Base-by-base conservation (phyloP, 2,113 vertebrate genomes). In the Elephantulus edwardii region DNA sequence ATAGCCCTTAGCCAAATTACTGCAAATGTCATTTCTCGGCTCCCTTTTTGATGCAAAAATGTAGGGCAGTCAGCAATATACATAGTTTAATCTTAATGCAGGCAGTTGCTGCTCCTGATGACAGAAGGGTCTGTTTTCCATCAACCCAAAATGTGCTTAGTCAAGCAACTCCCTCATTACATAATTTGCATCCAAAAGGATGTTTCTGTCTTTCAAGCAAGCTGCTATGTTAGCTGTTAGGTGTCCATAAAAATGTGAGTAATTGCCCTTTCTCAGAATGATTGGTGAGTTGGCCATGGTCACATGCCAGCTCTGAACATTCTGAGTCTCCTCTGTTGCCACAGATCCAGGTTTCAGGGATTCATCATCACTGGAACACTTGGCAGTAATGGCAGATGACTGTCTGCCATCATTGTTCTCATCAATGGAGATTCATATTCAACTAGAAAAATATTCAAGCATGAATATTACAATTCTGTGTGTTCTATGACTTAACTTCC, bases 1-100 rank as follows among this genome's bases (percentile, higher is more conserved):
- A 48, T 94, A 96, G 95, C 91, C 86, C 64, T 89, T 92, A 96
- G 93, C 80, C 84, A 96, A 96, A 97, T 96, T 95, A 86, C 33
- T 79, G 56, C 40, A 89, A 81, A 91, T 95, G 80, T 66, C 88
- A 91, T 93, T 71, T 93, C 24, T 93, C 77, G 86, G 77, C 40
- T 76, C 38, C 81, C 40, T 88, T 96, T 97, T 89, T 83, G 92
- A 35, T 95, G 56, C 76, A 95, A 92, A 97, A 96, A 95, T 93
- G 35, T 93, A 83, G 91, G 76, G 54, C 81, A 96, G 84, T 94
- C 94, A 96, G 94, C 87, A 94, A 66, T 88, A 83, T 66, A 76
- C 24, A 93, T 77, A 94, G 2, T 95, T 96, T 88, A 95, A 44
- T 94, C 66, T 93, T 84, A 94, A 87, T 28, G 70, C 38, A 86